Base-by-base conservation (phyloP, 2,113 vertebrate species). In the Micronycteris hirsuta region DNA sequence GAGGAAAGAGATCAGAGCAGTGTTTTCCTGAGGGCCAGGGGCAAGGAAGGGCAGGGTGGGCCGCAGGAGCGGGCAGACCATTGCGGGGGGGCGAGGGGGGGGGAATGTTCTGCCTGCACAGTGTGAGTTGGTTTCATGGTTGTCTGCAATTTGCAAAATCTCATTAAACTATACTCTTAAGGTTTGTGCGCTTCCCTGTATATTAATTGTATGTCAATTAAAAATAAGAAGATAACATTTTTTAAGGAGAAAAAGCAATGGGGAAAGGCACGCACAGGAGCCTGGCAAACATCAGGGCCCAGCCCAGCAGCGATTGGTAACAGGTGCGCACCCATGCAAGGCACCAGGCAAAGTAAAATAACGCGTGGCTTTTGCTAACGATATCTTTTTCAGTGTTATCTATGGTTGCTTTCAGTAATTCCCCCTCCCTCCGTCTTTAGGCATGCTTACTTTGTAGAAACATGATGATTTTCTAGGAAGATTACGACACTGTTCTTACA, bases 171-270 rank as follows among this genome's bases (percentile, higher is more conserved):
- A n/a, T 65, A 65, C 70, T 81, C 91, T 63, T 85, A 87, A 96
- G 61, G 81, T 90, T 54, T 71, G 73, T 85, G 70, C 36, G 16
- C 68, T 90, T 84, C 71, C 81, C 45, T 77, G 26, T 14, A 54
- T 47, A 86, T 74, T 93, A 92, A 92, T 82, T 85, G 89, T 15
- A 65, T 56, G 26, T 54, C 70, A 68, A 87, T 81, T 95, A 58
- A 36, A 93, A 78, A 74, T 38, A 86, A 89, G 38, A 58, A 65
- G 58, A 19, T 58, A 80, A 84, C 5, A 16, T 17, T 73, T 94
- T 63, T 65, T 65, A 84, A 68, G 9, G 49, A 73, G 28, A 14
- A 61, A 43, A 56, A n/a, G 47, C 74, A 54, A 76, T 36, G 45
- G 28, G 0, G 2, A 54, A 49, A 91, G 38, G 22, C 56, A 36